Conservation (phyloP, 1,140 invertebrate species). For the Xylocopa sonorina region DNA sequence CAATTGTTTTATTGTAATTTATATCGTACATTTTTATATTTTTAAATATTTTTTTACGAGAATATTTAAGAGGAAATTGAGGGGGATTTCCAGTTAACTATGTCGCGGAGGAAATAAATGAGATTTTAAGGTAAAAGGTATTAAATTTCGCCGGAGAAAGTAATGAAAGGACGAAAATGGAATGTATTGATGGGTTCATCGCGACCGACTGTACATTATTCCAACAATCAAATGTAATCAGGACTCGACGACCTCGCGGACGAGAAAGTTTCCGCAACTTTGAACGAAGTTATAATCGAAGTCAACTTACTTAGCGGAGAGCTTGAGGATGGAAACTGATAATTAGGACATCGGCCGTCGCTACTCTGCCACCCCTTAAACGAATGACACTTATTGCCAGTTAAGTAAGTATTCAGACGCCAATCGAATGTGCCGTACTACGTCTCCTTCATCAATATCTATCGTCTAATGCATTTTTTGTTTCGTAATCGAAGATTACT, state of each 20-base stretch:
- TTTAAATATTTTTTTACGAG: too few relatives aligned
- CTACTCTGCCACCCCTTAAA: constrained; percentile 46
- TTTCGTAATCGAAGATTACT: too few relatives aligned
- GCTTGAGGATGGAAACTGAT: constrained; percentile 70
- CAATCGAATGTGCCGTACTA: not conserved
- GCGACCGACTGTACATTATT: constrained; percentile 46
- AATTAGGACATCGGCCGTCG: constrained; percentile 67
- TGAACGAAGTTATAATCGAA: constrained; percentile 73
- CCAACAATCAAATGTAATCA: constrained; percentile 61
- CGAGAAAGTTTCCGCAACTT: constrained; percentile 69
- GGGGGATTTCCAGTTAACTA: not conserved
- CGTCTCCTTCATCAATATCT: not conserved
- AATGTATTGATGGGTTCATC: constrained; percentile 9
- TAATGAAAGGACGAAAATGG: not conserved
- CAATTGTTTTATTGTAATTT: too few relatives aligned
- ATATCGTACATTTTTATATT: too few relatives aligned
- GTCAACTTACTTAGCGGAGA: constrained; percentile 73
- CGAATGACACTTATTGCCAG: constrained; percentile 34
- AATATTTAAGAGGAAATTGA: not conserved
- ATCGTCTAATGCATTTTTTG: too few relatives aligned
- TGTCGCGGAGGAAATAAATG: not conserved
- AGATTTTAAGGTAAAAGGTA: not conserved
- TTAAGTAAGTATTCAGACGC: constrained; percentile 49
- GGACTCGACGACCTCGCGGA: constrained; percentile 15
- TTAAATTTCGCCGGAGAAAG: not conserved